Percentiles rank a stretch among this genome's conserved stretches.
Evolutionary conservation across 2,888 invertebrate genomes (phyloP).

Genomic region (Pseudococcus jackbeardsleyi): DNA sequence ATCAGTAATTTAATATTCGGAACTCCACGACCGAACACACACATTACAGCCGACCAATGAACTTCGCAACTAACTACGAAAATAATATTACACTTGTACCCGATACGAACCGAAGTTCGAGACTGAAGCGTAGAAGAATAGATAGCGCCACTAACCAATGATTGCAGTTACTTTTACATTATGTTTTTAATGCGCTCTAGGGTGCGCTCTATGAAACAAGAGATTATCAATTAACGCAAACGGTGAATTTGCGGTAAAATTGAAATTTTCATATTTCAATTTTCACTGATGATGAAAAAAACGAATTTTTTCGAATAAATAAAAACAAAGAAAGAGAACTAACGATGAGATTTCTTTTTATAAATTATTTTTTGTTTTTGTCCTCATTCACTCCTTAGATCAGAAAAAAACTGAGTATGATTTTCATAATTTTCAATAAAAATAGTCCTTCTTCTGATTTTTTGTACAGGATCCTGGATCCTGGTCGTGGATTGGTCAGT

Average conservation of each 20-base stretch:
- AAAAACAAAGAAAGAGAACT: too few relatives aligned
- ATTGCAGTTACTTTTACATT: not conserved
- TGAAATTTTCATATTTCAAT: too few relatives aligned
- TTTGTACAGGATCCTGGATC: too few relatives aligned
- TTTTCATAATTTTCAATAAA: too few relatives aligned
- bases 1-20: constrained; percentile 6
- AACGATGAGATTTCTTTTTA: too few relatives aligned
- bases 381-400: too few relatives aligned
- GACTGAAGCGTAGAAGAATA: not conserved
- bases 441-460: too few relatives aligned
- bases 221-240: not conserved
- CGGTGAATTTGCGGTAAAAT: not conserved
- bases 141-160: not conserved
- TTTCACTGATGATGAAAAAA: too few relatives aligned
- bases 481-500: too few relatives aligned
- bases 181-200: constrained; percentile 2
- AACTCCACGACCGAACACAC: constrained; percentile 43
- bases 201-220: not conserved
- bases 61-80: constrained; percentile 50
- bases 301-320: too few relatives aligned
- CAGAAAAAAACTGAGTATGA: too few relatives aligned
- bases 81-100: not conserved
- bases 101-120: not conserved
- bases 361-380: too few relatives aligned
- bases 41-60: constrained; percentile 57